Percentiles rank a stretch among this genome's conserved stretches.
These are phyloP conservation scores for Crotalus tigris DNA, from an alignment of 2,113 vertebrate species.

Conservation along the genomic window DNA sequence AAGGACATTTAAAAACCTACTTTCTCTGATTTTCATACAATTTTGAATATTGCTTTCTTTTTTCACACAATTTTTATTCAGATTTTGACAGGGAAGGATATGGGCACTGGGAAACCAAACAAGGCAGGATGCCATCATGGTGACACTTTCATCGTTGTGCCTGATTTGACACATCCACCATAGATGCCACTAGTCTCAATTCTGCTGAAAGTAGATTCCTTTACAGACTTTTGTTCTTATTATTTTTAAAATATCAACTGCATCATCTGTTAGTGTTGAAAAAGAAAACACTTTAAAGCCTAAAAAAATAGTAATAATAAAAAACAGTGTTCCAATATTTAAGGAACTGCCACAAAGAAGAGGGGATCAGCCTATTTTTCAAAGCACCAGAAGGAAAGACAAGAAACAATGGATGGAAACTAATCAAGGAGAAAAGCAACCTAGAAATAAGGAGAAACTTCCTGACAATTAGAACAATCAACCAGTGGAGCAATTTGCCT, in stretches of 20 bases:
- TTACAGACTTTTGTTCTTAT: not conserved
- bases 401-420: too few relatives aligned
- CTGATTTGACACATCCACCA: not conserved
- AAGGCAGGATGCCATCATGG: not conserved
- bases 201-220: not conserved
- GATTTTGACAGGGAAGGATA: not conserved
- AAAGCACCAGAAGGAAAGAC: too few relatives aligned
- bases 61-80: not conserved
- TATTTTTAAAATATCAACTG: rapidly evolving
- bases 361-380: too few relatives aligned
- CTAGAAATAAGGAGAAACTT: too few relatives aligned
- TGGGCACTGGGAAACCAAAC: not conserved
- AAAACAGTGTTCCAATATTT: not conserved
- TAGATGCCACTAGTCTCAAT: not conserved
- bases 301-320: not conserved
- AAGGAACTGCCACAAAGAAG: too few relatives aligned
- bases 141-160: not conserved
- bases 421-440: too few relatives aligned
- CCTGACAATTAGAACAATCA: too few relatives aligned
- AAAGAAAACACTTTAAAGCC: not conserved
- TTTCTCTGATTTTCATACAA: not conserved
- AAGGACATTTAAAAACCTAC: not conserved
- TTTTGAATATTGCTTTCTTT: not conserved
- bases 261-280: not conserved
- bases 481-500: too few relatives aligned